phyloP scores from a whole-genome alignment of 1,140 invertebrate genomes.

The Orchesella cincta region DNA sequence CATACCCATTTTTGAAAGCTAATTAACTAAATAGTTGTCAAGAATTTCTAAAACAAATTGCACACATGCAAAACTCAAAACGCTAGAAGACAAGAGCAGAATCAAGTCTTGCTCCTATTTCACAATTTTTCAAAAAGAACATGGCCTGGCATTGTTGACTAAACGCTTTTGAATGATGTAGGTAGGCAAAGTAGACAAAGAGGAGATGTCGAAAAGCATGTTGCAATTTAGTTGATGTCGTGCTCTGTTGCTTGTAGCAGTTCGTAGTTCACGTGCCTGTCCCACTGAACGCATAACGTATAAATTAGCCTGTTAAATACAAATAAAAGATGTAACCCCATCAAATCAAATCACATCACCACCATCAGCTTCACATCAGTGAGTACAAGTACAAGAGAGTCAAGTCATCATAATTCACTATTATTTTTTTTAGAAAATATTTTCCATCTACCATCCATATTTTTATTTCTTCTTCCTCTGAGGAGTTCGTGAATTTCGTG shows the following conservation, averaged over 20 bases:
- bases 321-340: not conserved
- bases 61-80: not conserved
- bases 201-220: not conserved
- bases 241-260: not conserved
- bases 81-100: not conserved
- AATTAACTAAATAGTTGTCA: too few species aligned
- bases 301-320: conserved; percentile 10
- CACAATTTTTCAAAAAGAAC: not conserved
- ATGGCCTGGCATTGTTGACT: not conserved
- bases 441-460: not conserved
- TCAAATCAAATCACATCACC: not conserved
- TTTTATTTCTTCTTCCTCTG: not conserved
- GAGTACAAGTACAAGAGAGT: not conserved
- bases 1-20: too few species aligned
- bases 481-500: conserved; percentile 13
- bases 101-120: not conserved
- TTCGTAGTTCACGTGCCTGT: not conserved
- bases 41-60: too few species aligned
- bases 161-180: not conserved
- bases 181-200: not conserved
- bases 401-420: conserved; percentile 6
- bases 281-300: not conserved
- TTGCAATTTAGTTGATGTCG: not conserved
- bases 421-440: not conserved
- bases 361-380: not conserved